Conservation (phyloP, 1,140 invertebrate species). For the Lasioglossum albipes region DNA sequence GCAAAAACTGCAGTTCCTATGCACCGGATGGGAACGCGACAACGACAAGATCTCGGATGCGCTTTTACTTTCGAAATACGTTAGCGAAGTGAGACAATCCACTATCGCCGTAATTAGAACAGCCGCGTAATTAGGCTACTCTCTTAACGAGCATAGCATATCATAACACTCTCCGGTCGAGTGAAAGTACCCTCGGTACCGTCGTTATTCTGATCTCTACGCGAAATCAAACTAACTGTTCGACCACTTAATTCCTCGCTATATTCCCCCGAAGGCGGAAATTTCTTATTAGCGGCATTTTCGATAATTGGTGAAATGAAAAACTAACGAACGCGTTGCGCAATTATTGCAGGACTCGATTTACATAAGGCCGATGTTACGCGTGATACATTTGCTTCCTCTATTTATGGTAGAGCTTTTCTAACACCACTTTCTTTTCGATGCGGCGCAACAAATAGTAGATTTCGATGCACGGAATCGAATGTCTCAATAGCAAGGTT, state of each 20-base stretch:
- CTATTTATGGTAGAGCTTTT: background rate
- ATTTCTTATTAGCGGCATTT: background rate
- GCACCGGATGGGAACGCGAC: background rate
- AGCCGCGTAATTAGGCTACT: constrained; percentile 23
- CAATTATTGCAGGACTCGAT: background rate
- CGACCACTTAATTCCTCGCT: background rate
- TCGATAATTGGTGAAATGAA: background rate
- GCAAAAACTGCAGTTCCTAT: background rate
- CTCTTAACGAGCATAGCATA: constrained; percentile 40
- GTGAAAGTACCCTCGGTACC: constrained; percentile 35
- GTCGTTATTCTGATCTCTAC: background rate
- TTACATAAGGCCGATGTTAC: constrained; percentile 24
- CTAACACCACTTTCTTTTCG: background rate
- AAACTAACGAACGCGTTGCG: background rate
- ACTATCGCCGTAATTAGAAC: constrained; percentile 38
- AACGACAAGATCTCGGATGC: background rate
- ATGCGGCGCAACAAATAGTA: too few species aligned
- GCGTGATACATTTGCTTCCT: constrained; percentile 2
- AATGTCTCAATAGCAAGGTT: too few species aligned
- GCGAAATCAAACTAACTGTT: background rate
- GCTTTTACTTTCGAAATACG: constrained; percentile 36
- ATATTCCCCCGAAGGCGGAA: background rate
- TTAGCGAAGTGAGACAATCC: background rate
- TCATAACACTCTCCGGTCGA: constrained; percentile 39
- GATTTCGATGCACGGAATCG: background rate